Evolutionary conservation across 2,113 vertebrate genomes (phyloP).

Genomic region (Henicopernis longicauda): DNA sequence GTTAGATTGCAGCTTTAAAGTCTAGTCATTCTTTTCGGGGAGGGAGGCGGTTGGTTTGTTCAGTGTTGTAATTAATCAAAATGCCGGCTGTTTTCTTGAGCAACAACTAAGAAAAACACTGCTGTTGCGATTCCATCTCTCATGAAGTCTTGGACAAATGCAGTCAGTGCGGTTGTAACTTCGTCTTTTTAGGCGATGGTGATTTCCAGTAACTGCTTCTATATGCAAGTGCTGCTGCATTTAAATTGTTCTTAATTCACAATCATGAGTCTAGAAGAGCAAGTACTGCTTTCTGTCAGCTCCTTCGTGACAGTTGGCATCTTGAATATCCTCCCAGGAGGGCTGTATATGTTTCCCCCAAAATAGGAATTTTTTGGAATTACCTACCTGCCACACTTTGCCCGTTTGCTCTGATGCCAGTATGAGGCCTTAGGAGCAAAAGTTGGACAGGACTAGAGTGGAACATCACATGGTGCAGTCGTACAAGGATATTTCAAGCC

Average conservation of each 20-base stretch:
- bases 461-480: neutral
- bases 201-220: neutral
- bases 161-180: neutral
- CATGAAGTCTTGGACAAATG: neutral
- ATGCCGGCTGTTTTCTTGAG: neutral
- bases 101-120: neutral
- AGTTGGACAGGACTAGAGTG: neutral
- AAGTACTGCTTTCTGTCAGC: neutral
- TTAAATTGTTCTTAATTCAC: neutral
- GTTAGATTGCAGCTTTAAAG: neutral
- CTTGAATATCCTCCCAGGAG: neutral
- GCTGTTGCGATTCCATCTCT: neutral
- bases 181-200: neutral
- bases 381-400: accelerated
- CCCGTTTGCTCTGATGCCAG: neutral
- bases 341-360: too few species aligned
- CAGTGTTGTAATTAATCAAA: neutral
- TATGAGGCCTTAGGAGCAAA: neutral
- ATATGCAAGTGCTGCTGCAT: neutral
- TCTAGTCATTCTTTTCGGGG: neutral
- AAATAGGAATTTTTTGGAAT: neutral
- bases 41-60: neutral
- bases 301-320: neutral
- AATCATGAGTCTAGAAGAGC: neutral
- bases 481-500: neutral